Evolutionary conservation across 2,797 vertebrate species (phyloP).

Genomic region (Gastrophryne carolinensis): DNA sequence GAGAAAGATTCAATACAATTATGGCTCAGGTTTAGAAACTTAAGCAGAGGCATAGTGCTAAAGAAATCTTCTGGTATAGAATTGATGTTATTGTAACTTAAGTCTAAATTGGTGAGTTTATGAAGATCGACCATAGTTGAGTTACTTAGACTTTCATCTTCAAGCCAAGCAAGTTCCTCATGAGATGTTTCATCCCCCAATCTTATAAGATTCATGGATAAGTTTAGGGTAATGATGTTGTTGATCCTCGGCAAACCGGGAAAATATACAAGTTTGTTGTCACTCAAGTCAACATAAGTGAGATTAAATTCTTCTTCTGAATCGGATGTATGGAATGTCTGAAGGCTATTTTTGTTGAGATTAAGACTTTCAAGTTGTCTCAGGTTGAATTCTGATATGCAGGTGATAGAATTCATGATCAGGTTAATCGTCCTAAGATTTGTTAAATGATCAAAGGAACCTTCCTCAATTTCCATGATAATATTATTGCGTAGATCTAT

Average conservation of each 20-base stretch:
- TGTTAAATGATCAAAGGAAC: conserved; percentile 80
- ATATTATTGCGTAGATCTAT: conserved; percentile 90
- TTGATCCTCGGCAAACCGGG: conserved; percentile 79
- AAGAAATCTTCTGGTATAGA: conserved; percentile 76
- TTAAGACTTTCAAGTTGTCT: conserved; percentile 78
- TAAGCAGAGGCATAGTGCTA: conserved; percentile 71
- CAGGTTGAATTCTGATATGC: conserved; percentile 90
- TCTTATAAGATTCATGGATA: conserved; percentile 85
- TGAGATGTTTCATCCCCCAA: conserved; percentile 61
- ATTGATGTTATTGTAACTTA: conserved; percentile 90
- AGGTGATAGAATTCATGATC: conserved; percentile 92
- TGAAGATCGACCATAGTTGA: conserved; percentile 56
- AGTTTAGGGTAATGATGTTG: conserved; percentile 75
- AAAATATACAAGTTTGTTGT: conserved; percentile 85
- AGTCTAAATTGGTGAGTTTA: conserved; percentile 78
- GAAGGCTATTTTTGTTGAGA: conserved; percentile 90
- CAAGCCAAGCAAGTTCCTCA: conserved; percentile 57
- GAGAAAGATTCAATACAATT: conserved; percentile 82
- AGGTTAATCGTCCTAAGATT: conserved; percentile 83
- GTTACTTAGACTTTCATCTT: conserved; percentile 45
- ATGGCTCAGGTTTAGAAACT: conserved; percentile 84
- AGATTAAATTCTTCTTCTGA: conserved; percentile 69
- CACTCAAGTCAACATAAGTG: conserved; percentile 80
- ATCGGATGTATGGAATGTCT: conserved; percentile 75
- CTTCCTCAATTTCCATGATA: conserved; percentile 91